phyloP scores from a whole-genome alignment of 2,797 vertebrate species.

The Hypotaenidia philippensis region DNA sequence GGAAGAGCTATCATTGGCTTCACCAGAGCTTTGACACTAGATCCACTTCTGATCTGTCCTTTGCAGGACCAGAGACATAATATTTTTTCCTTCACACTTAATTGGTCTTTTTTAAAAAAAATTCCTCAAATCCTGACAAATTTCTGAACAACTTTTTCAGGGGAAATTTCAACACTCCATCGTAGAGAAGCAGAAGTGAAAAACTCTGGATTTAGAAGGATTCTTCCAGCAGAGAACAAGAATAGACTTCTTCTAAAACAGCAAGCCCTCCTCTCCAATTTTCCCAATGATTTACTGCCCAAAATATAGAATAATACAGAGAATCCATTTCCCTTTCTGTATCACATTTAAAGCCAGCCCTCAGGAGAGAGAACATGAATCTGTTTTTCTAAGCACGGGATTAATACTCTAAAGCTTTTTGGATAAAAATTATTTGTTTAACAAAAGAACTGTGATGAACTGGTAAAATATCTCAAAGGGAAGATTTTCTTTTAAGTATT shows the following conservation, averaged over 20 bases:
- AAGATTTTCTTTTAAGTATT: constrained; percentile 8
- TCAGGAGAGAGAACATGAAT: constrained; percentile 27
- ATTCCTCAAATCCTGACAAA: not conserved
- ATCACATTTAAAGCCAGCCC: constrained; percentile 19
- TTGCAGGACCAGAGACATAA: not conserved
- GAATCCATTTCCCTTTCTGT: not conserved
- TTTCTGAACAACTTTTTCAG: not conserved
- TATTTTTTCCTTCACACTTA: not conserved
- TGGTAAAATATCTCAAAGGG: not conserved
- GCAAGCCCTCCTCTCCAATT: not conserved
- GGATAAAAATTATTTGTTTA: constrained; percentile 46
- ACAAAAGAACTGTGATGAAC: not conserved
- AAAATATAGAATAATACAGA: not conserved
- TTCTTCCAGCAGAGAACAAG: not conserved
- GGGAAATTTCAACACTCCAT: not conserved
- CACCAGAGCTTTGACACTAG: not conserved
- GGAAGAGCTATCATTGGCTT: not conserved
- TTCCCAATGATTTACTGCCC: not conserved
- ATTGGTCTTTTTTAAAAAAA: not conserved
- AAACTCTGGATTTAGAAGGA: not conserved
- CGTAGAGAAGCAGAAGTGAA: not conserved
- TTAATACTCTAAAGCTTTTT: constrained; percentile 53
- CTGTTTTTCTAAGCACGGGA: constrained; percentile 22
- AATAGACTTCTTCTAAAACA: not conserved
- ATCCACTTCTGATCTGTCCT: not conserved